Evolutionary conservation across 2,888 invertebrate genomes (phyloP).

Genomic region (Rotaria socialis): DNA sequence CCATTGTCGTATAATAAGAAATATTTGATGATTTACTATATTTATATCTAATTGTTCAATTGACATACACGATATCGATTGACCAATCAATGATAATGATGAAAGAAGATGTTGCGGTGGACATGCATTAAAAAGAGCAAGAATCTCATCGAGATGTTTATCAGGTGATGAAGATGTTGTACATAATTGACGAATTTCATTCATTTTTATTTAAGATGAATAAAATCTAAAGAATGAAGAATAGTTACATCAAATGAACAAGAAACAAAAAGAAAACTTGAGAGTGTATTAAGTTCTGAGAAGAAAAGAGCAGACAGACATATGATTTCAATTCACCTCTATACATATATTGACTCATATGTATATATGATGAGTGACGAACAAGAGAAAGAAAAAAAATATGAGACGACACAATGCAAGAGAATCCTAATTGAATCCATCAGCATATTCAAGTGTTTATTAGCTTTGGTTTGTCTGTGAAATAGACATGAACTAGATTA

Average conservation of each 20-base stretch:
- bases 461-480: background rate
- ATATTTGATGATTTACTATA: background rate
- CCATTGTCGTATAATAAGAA: background rate
- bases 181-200: slow-evolving; percentile 25
- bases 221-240: too few relatives aligned
- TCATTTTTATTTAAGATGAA: background rate
- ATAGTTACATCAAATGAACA: background rate
- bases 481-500: background rate
- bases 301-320: background rate
- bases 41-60: background rate
- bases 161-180: background rate
- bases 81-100: background rate
- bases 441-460: background rate
- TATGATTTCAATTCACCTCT: slow-evolving; percentile 21
- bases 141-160: slow-evolving; percentile 9
- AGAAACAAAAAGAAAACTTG: background rate
- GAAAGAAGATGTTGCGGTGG: background rate
- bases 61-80: slow-evolving; percentile 2
- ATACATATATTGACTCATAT: background rate
- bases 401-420: background rate
- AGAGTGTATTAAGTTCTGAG: background rate
- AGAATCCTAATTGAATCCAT: slow-evolving; percentile 23
- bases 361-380: background rate
- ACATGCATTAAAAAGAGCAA: slow-evolving; percentile 4
- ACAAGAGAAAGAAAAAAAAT: background rate